Conservation (phyloP, 2,888 invertebrate species). For the Acanthoscelides obtectus region DNA sequence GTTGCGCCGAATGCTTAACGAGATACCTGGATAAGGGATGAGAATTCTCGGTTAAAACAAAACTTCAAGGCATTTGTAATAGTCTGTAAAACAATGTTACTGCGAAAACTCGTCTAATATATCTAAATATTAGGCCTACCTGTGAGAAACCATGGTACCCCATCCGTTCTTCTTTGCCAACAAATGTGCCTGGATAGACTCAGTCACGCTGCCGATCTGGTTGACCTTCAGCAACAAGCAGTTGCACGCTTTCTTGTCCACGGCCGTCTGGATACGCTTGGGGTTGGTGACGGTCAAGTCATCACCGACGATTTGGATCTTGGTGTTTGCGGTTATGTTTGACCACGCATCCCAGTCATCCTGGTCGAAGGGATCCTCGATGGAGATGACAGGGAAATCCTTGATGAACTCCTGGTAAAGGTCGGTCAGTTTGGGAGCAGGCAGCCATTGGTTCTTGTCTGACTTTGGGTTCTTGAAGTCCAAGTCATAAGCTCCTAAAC, state of each 20-base stretch:
- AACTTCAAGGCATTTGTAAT: too few relatives aligned
- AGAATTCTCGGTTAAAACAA: too few relatives aligned
- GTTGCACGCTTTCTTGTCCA: constrained; percentile 97
- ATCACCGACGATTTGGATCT: constrained; percentile 90
- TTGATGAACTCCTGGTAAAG: constrained; percentile 88
- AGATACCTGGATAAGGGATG: too few relatives aligned
- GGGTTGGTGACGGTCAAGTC: constrained; percentile 96
- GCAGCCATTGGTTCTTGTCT: constrained; percentile 75
- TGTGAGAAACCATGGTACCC: constrained; percentile 99
- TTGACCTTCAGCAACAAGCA: constrained; percentile 93
- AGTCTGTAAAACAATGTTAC: too few relatives aligned
- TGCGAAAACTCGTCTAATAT: too few relatives aligned
- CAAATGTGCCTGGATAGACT: constrained; percentile 91
- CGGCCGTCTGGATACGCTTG: constrained; percentile 87
- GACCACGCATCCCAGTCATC: constrained; percentile 98
- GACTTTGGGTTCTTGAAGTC: constrained; percentile 97
- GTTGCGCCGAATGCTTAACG: too few relatives aligned
- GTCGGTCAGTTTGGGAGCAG: constrained; percentile 77
- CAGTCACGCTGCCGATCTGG: constrained; percentile 97
- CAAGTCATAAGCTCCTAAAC: constrained; percentile 70
- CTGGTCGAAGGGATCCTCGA: constrained; percentile 99
- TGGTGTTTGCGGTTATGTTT: constrained; percentile 66
- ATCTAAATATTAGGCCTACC: constrained; percentile 9
- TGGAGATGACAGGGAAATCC: constrained; percentile 90
- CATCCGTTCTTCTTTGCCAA: constrained; percentile 85